phyloP scores from a whole-genome alignment of 2,113 vertebrate species.

The Limanda limanda region DNA sequence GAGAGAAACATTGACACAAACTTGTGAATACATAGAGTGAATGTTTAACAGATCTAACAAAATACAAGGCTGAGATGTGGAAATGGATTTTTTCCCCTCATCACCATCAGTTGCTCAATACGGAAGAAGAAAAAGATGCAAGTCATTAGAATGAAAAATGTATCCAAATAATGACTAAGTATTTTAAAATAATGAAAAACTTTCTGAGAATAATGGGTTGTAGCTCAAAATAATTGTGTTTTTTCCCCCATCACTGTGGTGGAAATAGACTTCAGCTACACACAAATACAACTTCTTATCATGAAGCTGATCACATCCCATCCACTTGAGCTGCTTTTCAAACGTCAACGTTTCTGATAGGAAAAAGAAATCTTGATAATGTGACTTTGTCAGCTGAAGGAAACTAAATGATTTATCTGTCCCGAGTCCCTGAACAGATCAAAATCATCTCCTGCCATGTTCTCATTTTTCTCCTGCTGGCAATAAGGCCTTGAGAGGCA shows the following conservation, averaged over 20 bases:
- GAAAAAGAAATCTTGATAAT: slow-evolving; percentile 25
- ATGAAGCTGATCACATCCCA: slow-evolving; percentile 6
- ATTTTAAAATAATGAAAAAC: background rate
- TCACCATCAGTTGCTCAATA: too few species aligned
- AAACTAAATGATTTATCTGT: slow-evolving; percentile 54
- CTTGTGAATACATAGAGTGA: too few species aligned
- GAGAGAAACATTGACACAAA: too few species aligned
- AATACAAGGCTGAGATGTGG: too few species aligned
- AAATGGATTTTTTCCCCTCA: too few species aligned
- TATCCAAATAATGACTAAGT: background rate
- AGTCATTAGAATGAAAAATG: background rate
- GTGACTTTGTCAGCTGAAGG: slow-evolving; percentile 41
- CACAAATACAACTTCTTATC: background rate
- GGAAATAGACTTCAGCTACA: background rate
- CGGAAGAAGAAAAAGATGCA: too few species aligned
- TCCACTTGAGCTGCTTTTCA: slow-evolving; percentile 27
- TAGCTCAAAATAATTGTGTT: too few species aligned
- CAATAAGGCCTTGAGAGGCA: slow-evolving; percentile 55
- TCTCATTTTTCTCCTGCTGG: slow-evolving; percentile 59
- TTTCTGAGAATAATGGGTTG: background rate
- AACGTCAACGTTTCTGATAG: slow-evolving; percentile 26
- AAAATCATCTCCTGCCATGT: slow-evolving; percentile 46
- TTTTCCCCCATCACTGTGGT: background rate
- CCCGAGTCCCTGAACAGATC: slow-evolving; percentile 11
- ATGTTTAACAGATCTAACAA: too few species aligned